Evolutionary conservation across 2,797 vertebrate species (phyloP).

Genomic region (Tokudaia muenninki): DNA sequence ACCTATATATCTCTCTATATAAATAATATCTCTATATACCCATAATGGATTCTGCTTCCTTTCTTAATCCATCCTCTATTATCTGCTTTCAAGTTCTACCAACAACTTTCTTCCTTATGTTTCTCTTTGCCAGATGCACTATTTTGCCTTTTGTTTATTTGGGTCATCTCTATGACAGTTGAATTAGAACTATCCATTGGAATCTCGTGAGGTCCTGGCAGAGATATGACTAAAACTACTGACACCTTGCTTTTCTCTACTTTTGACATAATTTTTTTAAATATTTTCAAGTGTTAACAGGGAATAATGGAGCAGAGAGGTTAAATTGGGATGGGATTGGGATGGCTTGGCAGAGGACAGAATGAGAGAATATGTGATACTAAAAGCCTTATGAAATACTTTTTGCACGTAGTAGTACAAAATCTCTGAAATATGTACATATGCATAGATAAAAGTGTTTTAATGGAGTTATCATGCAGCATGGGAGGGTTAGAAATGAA

Average conservation of each 20-base stretch:
- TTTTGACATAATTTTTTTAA: neutral
- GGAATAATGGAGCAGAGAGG: neutral
- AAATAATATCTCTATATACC: neutral
- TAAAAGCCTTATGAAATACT: neutral
- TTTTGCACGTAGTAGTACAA: neutral
- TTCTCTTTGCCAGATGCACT: neutral
- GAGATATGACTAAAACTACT: neutral
- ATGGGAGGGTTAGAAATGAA: neutral
- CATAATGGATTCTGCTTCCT: neutral
- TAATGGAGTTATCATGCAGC: neutral
- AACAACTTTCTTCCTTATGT: neutral
- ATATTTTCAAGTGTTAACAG: neutral
- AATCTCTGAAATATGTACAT: neutral
- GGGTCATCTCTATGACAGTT: neutral
- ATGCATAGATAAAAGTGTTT: neutral
- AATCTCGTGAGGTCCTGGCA: too few relatives aligned
- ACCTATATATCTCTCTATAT: too few relatives aligned
- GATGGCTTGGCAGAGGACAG: neutral
- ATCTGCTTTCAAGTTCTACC: neutral
- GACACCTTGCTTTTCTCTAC: neutral
- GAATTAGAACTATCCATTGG: neutral
- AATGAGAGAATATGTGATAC: neutral
- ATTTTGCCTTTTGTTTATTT: neutral
- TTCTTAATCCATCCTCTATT: neutral
- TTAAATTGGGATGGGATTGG: too few relatives aligned